Evolutionary conservation across 2,888 invertebrate species (phyloP), one percentile per base, ranked within the genome.

Genomic region (Melanotus villosus): DNA sequence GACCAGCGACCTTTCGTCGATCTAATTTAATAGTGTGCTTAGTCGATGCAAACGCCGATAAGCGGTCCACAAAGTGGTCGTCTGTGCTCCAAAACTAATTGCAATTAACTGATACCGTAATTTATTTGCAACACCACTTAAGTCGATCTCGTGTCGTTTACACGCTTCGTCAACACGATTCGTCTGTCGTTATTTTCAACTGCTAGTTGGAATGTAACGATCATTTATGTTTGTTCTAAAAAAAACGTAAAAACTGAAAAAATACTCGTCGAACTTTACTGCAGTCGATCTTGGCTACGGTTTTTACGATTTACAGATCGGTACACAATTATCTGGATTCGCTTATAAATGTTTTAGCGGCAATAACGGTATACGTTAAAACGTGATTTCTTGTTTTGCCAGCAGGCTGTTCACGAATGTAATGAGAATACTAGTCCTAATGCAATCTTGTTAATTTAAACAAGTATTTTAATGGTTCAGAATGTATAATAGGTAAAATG

Each of bases 21-120:
- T 73, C 77, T 79, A 80, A 80, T 80, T 80, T 80, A 79, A 80
- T 79, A 78, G 78, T 77, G 76, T 76, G 68, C 67, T 71, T 66
- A 72, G 72, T 70, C 68, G 76, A 78, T 75, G 65, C 62, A 50
- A 60, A 69, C 73, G 71, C 73, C 74, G 76, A 75, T 76, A 75
- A 73, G 68, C 73, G 67, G 60, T 62, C 68, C 62, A 60, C 68
- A 47, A 65, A 65, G 67, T 56, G 62, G 69, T 68, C 65, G 60
- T 66, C 68, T 70, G 62, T 65, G 68, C 72, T 72, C 68, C 70
- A 60, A 69, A 75, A 75, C 76, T 76, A 79, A 79, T 77, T 77
- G 77, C 76, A 77, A 76, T 78, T 79, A 78, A 75, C 76, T 73
- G 74, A 74, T 74, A 75, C 73, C 67, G 72, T 70, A 74, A 73